Conservation (phyloP, 2,888 invertebrate genomes). For the Acleris laterana region DNA sequence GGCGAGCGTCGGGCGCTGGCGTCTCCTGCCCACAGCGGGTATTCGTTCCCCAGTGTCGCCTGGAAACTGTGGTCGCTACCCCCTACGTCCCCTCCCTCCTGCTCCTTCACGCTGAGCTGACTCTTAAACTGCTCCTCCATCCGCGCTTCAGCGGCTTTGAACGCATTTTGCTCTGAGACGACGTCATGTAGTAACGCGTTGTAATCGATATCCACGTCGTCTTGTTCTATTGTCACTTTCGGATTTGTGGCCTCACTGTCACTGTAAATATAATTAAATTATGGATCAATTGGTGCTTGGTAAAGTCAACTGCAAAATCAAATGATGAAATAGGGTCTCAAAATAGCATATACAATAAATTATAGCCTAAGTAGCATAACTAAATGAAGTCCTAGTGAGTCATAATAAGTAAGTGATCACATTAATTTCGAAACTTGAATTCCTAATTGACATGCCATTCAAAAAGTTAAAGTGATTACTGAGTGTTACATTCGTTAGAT, state of each 20-base stretch:
- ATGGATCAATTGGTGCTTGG: background rate
- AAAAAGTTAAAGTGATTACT: too few species aligned
- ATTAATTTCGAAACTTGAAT: too few species aligned
- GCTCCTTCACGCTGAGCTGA: constrained; percentile 49
- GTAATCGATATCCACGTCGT: constrained; percentile 87
- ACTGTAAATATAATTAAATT: constrained; percentile 62
- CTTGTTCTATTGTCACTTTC: constrained; percentile 92
- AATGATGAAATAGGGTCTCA: too few species aligned
- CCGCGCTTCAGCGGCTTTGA: constrained; percentile 14
- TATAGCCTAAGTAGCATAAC: too few species aligned
- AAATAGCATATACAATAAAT: too few species aligned
- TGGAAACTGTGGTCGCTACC: constrained; percentile 65
- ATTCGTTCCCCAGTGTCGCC: constrained; percentile 61
- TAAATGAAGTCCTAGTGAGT: too few species aligned
- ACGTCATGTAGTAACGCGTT: constrained; percentile 43
- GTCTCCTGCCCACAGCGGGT: constrained; percentile 86
- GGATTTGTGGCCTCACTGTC: constrained; percentile 91
- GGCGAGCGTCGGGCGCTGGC: constrained; percentile 89
- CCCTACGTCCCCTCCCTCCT: constrained; percentile 37
- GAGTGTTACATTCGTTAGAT: too few species aligned
- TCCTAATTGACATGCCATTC: too few species aligned
- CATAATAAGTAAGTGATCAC: too few species aligned
- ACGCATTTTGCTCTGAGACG: constrained; percentile 12
- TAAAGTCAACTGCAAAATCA: too few species aligned
- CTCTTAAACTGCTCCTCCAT: constrained; percentile 52